phyloP scores from a whole-genome alignment of 2,797 vertebrate genomes.

The Staurois parvus region DNA sequence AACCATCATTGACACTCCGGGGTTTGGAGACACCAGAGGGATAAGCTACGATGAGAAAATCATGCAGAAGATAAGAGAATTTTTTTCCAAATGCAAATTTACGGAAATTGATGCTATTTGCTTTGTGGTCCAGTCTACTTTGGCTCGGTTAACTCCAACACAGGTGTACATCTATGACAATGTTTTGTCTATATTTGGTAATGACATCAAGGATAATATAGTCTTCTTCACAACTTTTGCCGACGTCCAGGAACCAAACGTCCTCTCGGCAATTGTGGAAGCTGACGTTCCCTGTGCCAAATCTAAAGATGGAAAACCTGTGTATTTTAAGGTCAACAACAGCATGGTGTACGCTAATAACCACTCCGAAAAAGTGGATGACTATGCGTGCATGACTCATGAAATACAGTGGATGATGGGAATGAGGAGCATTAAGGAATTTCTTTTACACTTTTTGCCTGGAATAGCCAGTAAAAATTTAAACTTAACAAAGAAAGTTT shows the following conservation, averaged over 20 bases:
- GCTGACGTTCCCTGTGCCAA: slow-evolving; percentile 31
- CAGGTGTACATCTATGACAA: slow-evolving; percentile 3
- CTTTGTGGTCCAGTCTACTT: neutral
- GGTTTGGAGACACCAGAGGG: too few species aligned
- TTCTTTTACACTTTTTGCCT: too few species aligned
- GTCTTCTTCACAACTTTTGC: neutral
- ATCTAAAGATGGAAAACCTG: neutral
- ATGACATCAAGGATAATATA: too few species aligned
- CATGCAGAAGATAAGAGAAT: neutral
- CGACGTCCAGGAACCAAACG: slow-evolving; percentile 1
- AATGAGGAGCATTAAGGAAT: too few species aligned
- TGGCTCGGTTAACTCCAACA: neutral
- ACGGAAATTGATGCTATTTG: neutral
- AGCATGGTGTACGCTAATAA: slow-evolving; percentile 11
- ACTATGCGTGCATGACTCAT: neutral
- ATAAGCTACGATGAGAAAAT: neutral
- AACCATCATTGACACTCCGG: too few species aligned
- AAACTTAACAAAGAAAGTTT: neutral
- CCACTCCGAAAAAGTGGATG: neutral
- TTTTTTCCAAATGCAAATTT: neutral
- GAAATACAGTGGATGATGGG: slow-evolving; percentile 10
- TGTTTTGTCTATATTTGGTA: too few species aligned
- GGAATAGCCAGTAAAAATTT: neutral
- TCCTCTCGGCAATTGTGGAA: slow-evolving; percentile 2
- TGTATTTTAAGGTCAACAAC: slow-evolving; percentile 58